A percentile compares a stretch with the other conserved stretches of the same genome.
Evolutionary conservation across 1,140 invertebrate genomes (phyloP).

Genomic region (Drosophila dunni): DNA sequence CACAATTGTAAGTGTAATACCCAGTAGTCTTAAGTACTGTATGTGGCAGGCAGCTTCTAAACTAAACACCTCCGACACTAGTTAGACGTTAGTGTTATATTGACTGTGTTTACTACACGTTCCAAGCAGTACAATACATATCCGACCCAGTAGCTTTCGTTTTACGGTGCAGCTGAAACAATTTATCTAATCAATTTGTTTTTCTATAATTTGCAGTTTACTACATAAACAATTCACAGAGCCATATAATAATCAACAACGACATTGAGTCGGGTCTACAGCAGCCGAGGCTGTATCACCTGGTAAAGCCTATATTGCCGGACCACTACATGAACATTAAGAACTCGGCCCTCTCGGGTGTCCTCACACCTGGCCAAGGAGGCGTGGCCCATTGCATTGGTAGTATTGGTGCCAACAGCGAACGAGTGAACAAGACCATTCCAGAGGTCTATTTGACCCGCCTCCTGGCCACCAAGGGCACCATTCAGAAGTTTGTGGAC

Average conservation of each 20-base stretch:
- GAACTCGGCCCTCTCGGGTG: constrained; percentile 76
- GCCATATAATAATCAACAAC: constrained; percentile 91
- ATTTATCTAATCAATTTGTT: too few relatives aligned
- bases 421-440: constrained; percentile 95
- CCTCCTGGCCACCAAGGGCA: constrained; percentile 96
- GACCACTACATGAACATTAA: constrained; percentile 84
- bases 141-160: too few relatives aligned
- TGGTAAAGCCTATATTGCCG: constrained; percentile 90
- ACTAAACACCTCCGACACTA: too few relatives aligned
- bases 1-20: constrained; percentile 88
- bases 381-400: constrained; percentile 36
- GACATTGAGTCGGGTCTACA: constrained; percentile 89
- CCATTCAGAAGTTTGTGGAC: constrained; percentile 98
- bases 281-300: constrained; percentile 88
- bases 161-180: too few relatives aligned
- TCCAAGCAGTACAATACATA: too few relatives aligned
- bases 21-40: neutral
- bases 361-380: constrained; percentile 40
- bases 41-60: too few relatives aligned
- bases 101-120: too few relatives aligned
- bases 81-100: too few relatives aligned
- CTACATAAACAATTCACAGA: constrained; percentile 87
- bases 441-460: constrained; percentile 98
- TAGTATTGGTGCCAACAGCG: constrained; percentile 79
- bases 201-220: constrained; percentile 56